Conservation (phyloP, 2,888 invertebrate genomes). For the Drosophila merina region DNA sequence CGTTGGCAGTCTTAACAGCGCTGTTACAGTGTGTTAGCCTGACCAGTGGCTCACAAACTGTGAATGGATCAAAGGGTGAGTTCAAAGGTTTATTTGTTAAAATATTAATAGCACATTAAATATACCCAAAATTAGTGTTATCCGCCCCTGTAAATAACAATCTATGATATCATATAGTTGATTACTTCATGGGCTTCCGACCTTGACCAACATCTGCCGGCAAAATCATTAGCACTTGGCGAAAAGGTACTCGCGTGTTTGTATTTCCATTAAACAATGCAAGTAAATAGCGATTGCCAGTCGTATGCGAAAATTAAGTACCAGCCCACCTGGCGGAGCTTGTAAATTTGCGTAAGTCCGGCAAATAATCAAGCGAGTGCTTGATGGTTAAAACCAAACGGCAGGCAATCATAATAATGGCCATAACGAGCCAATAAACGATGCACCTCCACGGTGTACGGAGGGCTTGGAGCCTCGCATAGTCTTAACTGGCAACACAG, state of each 20-base stretch:
- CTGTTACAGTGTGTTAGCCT: conserved; percentile 34
- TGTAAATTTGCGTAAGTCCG: conserved; percentile 61
- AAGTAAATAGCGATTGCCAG: conserved; percentile 40
- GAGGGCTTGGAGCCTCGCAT: conserved; percentile 9
- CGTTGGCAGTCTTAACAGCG: conserved; percentile 5
- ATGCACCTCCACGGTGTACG: conserved; percentile 28
- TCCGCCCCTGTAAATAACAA: too few relatives aligned
- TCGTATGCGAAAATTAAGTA: conserved; percentile 28
- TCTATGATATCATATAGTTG: too few relatives aligned
- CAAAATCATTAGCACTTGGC: conserved; percentile 23
- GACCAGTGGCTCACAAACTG: conserved; percentile 24
- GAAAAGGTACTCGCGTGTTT: neutral
- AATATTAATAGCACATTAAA: neutral
- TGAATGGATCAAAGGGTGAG: conserved; percentile 20
- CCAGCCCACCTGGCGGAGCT: conserved; percentile 24
- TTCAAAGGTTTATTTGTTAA: neutral
- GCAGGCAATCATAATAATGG: conserved; percentile 63
- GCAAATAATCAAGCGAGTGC: conserved; percentile 43
- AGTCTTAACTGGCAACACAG: neutral
- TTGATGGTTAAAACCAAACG: conserved; percentile 48
- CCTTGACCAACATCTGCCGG: conserved; percentile 62
- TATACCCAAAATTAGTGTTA: too few relatives aligned
- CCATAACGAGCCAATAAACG: conserved; percentile 55
- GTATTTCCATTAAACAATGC: conserved; percentile 48
- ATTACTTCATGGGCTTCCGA: conserved; percentile 26